Evolutionary conservation across 2,888 invertebrate species (phyloP), one percentile per base, ranked within the genome.

Genomic region (Balanococcus diminutus): DNA sequence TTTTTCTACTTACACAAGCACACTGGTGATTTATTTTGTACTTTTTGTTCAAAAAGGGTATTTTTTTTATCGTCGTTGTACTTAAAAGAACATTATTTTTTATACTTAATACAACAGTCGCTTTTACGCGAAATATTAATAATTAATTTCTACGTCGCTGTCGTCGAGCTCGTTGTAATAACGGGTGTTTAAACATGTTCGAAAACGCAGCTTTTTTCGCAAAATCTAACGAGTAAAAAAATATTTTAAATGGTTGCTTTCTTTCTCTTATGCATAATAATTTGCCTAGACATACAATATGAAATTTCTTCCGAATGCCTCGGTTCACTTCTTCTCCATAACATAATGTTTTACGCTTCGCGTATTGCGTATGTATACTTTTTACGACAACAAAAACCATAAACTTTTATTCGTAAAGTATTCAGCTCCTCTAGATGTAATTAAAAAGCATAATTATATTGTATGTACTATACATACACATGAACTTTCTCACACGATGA

Each of bases 71-170:
- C n/a, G n/a, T 75, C n/a, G 3, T 75, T 36, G 32, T 75, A 75
- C 75, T 75, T 75, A 75, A 75, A 75, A 75, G 75, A 75, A 32
- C 75, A 75, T 75, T 32, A 75, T 19, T 31, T 75, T 32, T 75
- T 31, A 75, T 67, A 67, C 61, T 67, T 67, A 28, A 75, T 75
- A 75, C 75, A n/a, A 32, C 61, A 36, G 75, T 32, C 32, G 31
- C 22, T n/a, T 75, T 75, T 75, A 75, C 32, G 75, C 75, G 32
- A 75, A 75, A 75, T n/a, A 75, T 75, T 75, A 75, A 75, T 75
- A 32, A 75, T 75, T 75, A 75, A 75, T 75, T 75, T 75, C 32
- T 4, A 67, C 61, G 28, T 25, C 61, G 51, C n/a, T 19, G 19
- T 19, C n/a, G 51, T 51, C 61, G 51, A 8, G 8, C 2, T 42